Conservation (phyloP, 2,113 vertebrate genomes). For the Gorsachius goisagi region DNA sequence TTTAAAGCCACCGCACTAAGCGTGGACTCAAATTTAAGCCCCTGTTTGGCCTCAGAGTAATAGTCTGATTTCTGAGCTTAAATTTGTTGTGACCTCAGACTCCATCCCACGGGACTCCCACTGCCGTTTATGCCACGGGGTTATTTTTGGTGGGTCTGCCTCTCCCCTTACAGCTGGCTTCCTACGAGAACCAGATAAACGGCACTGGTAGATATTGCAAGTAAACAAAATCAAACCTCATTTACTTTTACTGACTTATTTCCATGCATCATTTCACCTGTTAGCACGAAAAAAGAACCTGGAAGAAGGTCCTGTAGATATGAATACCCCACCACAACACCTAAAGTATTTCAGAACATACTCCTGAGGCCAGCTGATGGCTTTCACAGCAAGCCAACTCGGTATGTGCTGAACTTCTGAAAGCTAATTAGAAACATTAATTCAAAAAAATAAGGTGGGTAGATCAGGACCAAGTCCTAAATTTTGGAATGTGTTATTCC, state of each 20-base stretch:
- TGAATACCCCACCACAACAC: neutral
- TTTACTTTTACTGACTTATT: neutral
- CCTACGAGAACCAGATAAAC: neutral
- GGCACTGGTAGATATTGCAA: neutral
- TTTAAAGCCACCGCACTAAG: neutral
- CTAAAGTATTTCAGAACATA: slow-evolving; percentile 20
- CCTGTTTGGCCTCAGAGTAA: neutral
- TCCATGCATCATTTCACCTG: neutral
- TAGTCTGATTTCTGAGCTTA: neutral
- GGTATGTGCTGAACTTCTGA: neutral
- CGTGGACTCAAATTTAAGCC: neutral
- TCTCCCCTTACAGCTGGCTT: neutral
- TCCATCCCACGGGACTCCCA: neutral
- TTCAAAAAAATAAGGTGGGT: slow-evolving; percentile 2
- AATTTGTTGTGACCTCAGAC: neutral
- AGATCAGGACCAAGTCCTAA: neutral
- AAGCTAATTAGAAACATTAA: slow-evolving; percentile 21
- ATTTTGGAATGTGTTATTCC: neutral
- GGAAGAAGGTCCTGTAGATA: neutral
- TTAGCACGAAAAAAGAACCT: neutral
- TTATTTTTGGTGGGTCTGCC: neutral
- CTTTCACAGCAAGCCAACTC: neutral
- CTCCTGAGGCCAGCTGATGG: slow-evolving; percentile 34
- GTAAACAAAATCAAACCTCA: neutral
- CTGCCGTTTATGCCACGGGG: neutral